phyloP scores from a whole-genome alignment of 1,140 invertebrate genomes.

The Ctenoplectra terminalis region DNA sequence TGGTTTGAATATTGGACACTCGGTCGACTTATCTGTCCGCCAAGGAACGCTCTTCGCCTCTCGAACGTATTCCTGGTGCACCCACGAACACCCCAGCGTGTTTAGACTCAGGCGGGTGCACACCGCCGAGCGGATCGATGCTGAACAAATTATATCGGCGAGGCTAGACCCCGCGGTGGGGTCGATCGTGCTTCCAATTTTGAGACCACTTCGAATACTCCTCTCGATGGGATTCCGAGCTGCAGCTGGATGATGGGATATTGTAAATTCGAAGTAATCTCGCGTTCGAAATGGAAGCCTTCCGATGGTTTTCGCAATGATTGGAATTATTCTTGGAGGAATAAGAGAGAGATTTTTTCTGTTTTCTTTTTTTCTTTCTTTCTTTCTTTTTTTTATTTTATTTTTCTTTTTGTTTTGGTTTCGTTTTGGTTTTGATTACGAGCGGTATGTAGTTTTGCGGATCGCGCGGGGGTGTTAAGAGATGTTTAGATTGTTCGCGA shows the following conservation, averaged over 20 bases:
- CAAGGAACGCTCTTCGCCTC: conserved; percentile 40
- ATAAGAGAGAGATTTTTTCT: not conserved
- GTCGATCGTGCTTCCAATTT: conserved; percentile 32
- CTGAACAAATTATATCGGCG: conserved; percentile 43
- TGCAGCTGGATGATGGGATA: conserved; percentile 5
- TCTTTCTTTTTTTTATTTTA: not conserved
- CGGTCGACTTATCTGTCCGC: conserved; percentile 55
- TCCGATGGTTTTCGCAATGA: not conserved
- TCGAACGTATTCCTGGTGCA: too few species aligned
- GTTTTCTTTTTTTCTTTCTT: too few species aligned
- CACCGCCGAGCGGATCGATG: conserved; percentile 19
- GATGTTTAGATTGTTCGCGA: too few species aligned
- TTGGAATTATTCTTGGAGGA: not conserved
- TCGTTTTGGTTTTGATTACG: too few species aligned
- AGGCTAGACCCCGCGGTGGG: not conserved
- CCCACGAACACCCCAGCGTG: conserved; percentile 27
- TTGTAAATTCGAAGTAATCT: conserved; percentile 35
- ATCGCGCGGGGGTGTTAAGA: too few species aligned
- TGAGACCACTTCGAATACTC: not conserved
- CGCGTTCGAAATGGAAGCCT: not conserved
- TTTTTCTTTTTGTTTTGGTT: not conserved
- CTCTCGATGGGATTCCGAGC: not conserved
- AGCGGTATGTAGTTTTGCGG: too few species aligned
- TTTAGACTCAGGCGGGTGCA: conserved; percentile 50
- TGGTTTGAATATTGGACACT: conserved; percentile 69